Evolutionary conservation across 2,888 invertebrate species (phyloP).

Genomic region (Lacanobia oleracea): DNA sequence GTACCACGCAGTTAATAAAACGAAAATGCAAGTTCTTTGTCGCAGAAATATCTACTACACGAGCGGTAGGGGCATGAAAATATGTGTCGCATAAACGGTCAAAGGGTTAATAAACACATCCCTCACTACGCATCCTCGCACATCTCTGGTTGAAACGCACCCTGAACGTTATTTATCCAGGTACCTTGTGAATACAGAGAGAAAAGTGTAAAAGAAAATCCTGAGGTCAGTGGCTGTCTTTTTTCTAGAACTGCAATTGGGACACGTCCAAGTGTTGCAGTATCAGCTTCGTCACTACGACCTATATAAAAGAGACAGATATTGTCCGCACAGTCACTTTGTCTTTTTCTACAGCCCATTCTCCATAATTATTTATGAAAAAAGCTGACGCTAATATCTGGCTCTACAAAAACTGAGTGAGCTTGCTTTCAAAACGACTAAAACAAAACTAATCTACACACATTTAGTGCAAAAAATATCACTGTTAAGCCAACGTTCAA

Average conservation of each 20-base stretch:
- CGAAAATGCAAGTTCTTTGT: too few species aligned
- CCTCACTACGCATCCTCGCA: too few species aligned
- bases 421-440: constrained; percentile 29
- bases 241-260: background rate
- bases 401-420: constrained; percentile 23
- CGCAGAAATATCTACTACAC: too few species aligned
- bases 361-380: background rate
- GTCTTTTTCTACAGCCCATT: background rate
- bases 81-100: too few species aligned
- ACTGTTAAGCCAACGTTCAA: constrained; percentile 51
- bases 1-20: too few species aligned
- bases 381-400: background rate
- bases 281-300: background rate
- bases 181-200: too few species aligned
- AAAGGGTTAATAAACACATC: too few species aligned
- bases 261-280: background rate
- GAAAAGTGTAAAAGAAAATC: background rate
- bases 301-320: background rate
- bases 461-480: constrained; percentile 58
- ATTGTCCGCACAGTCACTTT: background rate
- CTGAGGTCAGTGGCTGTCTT: background rate
- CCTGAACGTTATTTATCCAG: background rate
- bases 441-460: constrained; percentile 44
- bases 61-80: too few species aligned
- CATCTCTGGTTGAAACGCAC: too few species aligned